phyloP scores from a whole-genome alignment of 92 coral and sea anemone species.

The Phenganax marumi region DNA sequence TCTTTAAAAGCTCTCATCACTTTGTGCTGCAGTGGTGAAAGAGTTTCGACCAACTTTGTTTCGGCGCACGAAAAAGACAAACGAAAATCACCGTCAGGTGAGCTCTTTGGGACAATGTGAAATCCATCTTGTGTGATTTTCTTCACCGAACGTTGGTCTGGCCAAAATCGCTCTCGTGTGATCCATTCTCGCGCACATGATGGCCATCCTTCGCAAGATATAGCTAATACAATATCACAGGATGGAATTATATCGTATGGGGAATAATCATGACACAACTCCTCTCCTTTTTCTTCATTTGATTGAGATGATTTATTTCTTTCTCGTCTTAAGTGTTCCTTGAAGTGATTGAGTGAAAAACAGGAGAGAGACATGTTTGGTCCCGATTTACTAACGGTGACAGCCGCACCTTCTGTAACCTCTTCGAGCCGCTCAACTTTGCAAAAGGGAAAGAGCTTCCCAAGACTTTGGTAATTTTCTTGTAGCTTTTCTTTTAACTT shows the following conservation, averaged over 20 bases:
- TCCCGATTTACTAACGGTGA: background rate
- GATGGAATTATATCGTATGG: background rate
- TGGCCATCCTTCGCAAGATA: conserved; percentile 3
- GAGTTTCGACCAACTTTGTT: background rate
- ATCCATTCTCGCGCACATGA: background rate
- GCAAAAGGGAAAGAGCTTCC: background rate
- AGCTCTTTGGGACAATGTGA: conserved; percentile 1
- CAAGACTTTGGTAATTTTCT: background rate
- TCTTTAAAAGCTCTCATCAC: conserved; percentile 11
- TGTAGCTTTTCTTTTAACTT: background rate
- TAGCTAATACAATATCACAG: background rate
- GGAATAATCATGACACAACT: background rate
- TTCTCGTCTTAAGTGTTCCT: too few relatives aligned
- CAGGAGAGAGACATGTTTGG: background rate
- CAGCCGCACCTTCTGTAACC: background rate
- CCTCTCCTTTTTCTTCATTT: too few relatives aligned
- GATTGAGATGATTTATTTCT: too few relatives aligned
- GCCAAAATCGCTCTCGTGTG: conserved; percentile 2
- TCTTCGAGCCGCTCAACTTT: background rate
- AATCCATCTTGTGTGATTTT: background rate
- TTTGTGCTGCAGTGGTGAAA: background rate
- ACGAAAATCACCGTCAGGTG: background rate
- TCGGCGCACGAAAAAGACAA: conserved; percentile 2
- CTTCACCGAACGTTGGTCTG: background rate
- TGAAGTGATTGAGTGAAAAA: background rate